Base-by-base conservation (phyloP, 2,888 invertebrate species). In the Drosophila borealis region DNA sequence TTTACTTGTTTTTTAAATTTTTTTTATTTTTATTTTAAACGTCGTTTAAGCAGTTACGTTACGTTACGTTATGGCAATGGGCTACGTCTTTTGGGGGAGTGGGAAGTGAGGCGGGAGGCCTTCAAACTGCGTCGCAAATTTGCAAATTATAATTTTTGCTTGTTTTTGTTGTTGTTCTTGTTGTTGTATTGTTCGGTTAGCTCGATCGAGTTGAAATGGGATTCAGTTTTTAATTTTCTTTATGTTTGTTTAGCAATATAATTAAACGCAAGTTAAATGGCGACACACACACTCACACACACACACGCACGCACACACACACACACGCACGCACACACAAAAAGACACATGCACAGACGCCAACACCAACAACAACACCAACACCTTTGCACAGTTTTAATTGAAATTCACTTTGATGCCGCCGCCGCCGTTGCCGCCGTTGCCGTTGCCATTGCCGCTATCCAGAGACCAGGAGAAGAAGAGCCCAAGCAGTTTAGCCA, bases 81-180 rank as follows among this genome's bases (percentile, higher is more conserved):
- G 48, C 45, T 42, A n/a, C 53, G 57, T 54, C 50, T 61, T 79
- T 82, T 64, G 59, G 50, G 63, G 17, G 41, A 5, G n/a, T n/a
- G 37, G 37, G 17, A 17, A 2, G 4, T 29, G 29, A 25, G 8
- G 29, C 29, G 42, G 49, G 59, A 60, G 46, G 70, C 65, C 70
- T 70, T 66, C 67, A 67, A 86, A 88, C 78, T 89, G 88, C 83
- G 83, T 70, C 83, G 83, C 77, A 78, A 80, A 80, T 63, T 80
- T 72, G 82, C 79, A 75, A 72, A 62, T 50, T 29, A 54, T 46
- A 45, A 37, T 68, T 60, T 62, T 65, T 57, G 29, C 29, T 36
- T 44, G 55, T 62, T 79, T 19, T 48, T 53, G 37, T 37, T 56
- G 45, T 49, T 25, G 25, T 2, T 25, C 2, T 25, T 46, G 21